Conservation (phyloP, 2,113 vertebrate genomes). For the Puma concolor region DNA sequence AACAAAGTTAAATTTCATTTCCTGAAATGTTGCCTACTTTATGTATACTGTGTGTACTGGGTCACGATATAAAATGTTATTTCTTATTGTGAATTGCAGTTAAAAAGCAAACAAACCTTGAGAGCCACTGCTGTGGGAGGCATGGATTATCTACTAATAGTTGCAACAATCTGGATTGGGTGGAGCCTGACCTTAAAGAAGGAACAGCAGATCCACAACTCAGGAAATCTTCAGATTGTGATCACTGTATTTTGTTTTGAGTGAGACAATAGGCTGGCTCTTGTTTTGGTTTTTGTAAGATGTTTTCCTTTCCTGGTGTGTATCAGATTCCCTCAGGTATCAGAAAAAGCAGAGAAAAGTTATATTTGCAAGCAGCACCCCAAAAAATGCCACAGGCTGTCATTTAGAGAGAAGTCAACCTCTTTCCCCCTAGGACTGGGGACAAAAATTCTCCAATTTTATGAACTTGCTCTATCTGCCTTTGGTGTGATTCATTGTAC, state of each 20-base stretch:
- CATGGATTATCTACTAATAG: neutral
- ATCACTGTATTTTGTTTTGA: neutral
- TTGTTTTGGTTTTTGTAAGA: neutral
- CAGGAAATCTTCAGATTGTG: neutral
- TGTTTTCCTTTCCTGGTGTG: neutral
- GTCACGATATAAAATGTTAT: neutral
- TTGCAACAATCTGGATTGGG: neutral
- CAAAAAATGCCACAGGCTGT: neutral
- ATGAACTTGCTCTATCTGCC: neutral
- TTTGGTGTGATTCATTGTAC: neutral
- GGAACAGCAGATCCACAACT: neutral
- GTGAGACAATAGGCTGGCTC: neutral
- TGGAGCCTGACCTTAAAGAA: neutral
- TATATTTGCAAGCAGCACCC: neutral
- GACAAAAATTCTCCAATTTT: slow-evolving; percentile 12
- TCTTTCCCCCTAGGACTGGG: neutral
- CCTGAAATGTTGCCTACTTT: neutral
- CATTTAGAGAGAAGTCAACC: neutral
- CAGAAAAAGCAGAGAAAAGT: neutral
- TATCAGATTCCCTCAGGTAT: neutral
- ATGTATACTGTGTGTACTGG: neutral
- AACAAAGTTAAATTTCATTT: slow-evolving; percentile 10
- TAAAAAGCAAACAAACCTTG: neutral
- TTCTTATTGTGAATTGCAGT: neutral
- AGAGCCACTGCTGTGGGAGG: neutral